A percentile compares a stretch with the other conserved stretches of the same genome.
These are phyloP conservation scores for Nomada goodeniana DNA, from an alignment of 2,888 invertebrate genomes.

Conservation along the genomic window DNA sequence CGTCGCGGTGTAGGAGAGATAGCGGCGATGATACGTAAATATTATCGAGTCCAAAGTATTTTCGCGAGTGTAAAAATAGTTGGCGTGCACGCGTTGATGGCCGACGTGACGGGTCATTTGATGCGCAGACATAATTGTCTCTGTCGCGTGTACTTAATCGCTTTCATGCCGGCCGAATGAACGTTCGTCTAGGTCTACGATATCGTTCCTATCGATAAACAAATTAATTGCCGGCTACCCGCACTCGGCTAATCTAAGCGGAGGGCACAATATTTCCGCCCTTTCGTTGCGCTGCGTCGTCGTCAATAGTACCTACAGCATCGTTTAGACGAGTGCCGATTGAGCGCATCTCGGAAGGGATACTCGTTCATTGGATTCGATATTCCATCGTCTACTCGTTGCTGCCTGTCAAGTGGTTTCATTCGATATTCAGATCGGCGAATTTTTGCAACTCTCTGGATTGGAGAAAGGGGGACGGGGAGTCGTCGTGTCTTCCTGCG, in stretches of 20 bases:
- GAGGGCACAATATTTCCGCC: constrained; percentile 26
- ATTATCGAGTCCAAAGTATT: constrained; percentile 52
- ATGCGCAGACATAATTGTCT: constrained; percentile 49
- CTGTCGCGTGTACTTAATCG: constrained; percentile 53
- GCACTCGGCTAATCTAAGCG: constrained; percentile 46
- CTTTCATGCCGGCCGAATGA: constrained; percentile 41
- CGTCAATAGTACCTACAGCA: background rate
- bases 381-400: too few relatives aligned
- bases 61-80: constrained; percentile 42
- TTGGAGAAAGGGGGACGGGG: background rate
- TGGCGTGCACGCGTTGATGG: constrained; percentile 21
- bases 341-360: background rate
- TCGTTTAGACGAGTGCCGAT: background rate
- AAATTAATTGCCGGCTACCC: constrained; percentile 71
- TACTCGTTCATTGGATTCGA: background rate
- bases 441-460: background rate
- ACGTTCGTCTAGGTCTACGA: constrained; percentile 65
- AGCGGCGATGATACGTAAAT: constrained; percentile 37
- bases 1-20: constrained; percentile 14
- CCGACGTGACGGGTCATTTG: constrained; percentile 29
- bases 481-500: background rate
- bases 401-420: background rate
- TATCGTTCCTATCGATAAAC: constrained; percentile 70
- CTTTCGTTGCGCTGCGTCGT: constrained; percentile 7
- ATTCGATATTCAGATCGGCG: too few relatives aligned